Percentiles rank a stretch among this genome's conserved stretches.
phyloP scores from a whole-genome alignment of 1,140 invertebrate genomes.

The Aphis craccivora region DNA sequence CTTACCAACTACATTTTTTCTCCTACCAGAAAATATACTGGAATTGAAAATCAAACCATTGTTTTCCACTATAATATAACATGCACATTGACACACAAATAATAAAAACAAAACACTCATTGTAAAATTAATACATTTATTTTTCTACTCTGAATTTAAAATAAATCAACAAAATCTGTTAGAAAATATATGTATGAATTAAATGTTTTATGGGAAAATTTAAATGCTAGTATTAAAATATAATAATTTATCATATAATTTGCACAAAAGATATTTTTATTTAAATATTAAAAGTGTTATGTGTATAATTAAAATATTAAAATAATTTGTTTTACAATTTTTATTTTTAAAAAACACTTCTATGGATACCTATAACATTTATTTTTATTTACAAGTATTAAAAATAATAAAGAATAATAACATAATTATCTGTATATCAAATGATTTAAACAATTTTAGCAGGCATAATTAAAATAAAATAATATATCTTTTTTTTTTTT shows the following conservation, averaged over 20 bases:
- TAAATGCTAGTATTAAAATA: background rate
- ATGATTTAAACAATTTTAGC: background rate
- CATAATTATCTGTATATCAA: background rate
- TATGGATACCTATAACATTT: background rate
- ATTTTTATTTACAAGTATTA: background rate
- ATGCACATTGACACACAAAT: too few species aligned
- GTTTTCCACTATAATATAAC: too few species aligned
- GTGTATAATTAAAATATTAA: background rate
- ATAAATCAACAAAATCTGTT: too few species aligned
- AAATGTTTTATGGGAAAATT: background rate
- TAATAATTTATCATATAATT: background rate
- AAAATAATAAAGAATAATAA: background rate
- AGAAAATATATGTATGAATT: too few species aligned
- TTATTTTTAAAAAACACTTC: background rate
- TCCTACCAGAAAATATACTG: too few species aligned
- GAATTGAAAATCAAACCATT: too few species aligned
- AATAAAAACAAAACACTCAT: too few species aligned
- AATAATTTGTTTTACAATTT: background rate
- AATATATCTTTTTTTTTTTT: background rate
- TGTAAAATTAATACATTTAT: too few species aligned
- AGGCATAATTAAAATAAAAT: background rate
- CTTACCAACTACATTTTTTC: too few species aligned
- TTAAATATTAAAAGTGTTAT: background rate
- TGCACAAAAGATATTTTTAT: background rate
- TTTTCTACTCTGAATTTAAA: too few species aligned